A percentile compares a stretch with the other conserved stretches of the same genome.
phyloP scores from a whole-genome alignment of 1,140 invertebrate genomes.

The Oedothorax gibbosus region DNA sequence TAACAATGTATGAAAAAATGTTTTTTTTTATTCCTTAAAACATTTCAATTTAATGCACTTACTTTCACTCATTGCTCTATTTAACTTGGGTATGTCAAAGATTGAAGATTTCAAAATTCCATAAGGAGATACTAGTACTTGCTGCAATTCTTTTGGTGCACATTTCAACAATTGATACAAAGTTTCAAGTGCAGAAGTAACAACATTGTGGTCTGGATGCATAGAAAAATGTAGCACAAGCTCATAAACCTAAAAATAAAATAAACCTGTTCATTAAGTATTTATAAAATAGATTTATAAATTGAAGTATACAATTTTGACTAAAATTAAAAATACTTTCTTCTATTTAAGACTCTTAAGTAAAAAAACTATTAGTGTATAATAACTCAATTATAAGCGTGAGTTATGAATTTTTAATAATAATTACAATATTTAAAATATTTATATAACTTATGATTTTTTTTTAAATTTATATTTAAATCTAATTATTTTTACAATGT shows the following conservation, averaged over 20 bases:
- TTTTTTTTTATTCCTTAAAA: too few species aligned
- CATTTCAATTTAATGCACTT: background rate
- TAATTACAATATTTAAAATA: too few species aligned
- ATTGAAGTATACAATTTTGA: background rate
- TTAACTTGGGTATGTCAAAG: conserved; percentile 64
- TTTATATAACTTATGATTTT: too few species aligned
- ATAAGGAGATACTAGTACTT: conserved; percentile 73
- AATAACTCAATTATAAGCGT: too few species aligned
- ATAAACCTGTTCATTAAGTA: conserved; percentile 1
- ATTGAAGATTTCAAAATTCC: conserved; percentile 71
- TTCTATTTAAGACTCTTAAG: too few species aligned
- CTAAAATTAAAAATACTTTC: too few species aligned
- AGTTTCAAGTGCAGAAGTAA: conserved; percentile 85
- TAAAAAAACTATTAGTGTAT: too few species aligned
- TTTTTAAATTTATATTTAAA: too few species aligned
- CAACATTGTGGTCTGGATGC: conserved; percentile 84
- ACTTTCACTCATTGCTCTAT: conserved; percentile 56
- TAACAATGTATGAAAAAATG: too few species aligned
- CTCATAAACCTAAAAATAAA: conserved; percentile 78
- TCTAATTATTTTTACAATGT: too few species aligned
- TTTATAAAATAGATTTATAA: background rate
- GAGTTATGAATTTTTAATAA: too few species aligned
- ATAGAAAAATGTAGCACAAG: conserved; percentile 80
- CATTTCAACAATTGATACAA: conserved; percentile 79
- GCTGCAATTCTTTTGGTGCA: conserved; percentile 74